These are phyloP conservation scores for Dendrolimus punctatus DNA, from an alignment of 1,140 invertebrate genomes.

Conservation along the genomic window DNA sequence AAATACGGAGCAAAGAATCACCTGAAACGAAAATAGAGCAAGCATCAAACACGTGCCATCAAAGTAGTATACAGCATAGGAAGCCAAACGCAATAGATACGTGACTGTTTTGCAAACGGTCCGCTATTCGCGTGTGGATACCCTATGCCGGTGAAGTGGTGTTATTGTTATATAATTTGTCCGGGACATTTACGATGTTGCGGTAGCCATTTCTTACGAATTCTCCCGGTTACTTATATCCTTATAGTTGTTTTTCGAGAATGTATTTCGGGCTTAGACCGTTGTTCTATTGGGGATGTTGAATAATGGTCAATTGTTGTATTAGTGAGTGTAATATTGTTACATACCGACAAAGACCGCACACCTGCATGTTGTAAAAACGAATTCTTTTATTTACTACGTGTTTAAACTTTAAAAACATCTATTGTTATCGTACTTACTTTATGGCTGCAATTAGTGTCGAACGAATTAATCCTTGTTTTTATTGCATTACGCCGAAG, in stretches of 20 bases:
- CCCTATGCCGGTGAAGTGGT: constrained; percentile 6
- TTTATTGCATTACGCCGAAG: no score
- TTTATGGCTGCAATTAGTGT: no score
- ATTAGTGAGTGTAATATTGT: no score
- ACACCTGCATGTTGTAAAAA: no score
- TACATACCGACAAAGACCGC: no score
- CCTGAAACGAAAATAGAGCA: background rate
- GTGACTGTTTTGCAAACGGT: constrained; percentile 34
- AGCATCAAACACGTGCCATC: constrained; percentile 22
- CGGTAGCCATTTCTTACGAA: constrained; percentile 27
- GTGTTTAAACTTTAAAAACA: no score
- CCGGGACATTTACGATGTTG: constrained; percentile 36
- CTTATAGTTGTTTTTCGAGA: constrained; percentile 1
- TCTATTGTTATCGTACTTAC: no score
- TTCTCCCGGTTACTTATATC: background rate
- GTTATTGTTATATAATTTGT: constrained; percentile 41
- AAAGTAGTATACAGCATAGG: constrained; percentile 1
- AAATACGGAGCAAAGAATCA: no score
- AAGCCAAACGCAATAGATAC: constrained; percentile 23
- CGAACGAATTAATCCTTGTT: no score
- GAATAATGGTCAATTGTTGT: no score
- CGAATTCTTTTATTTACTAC: no score
- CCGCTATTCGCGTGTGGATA: constrained; percentile 6
- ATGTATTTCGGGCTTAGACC: background rate
- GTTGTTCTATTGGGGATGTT: no score